Evolutionary conservation across 1,140 invertebrate genomes (phyloP).

Genomic region (Hyphantria cunea): DNA sequence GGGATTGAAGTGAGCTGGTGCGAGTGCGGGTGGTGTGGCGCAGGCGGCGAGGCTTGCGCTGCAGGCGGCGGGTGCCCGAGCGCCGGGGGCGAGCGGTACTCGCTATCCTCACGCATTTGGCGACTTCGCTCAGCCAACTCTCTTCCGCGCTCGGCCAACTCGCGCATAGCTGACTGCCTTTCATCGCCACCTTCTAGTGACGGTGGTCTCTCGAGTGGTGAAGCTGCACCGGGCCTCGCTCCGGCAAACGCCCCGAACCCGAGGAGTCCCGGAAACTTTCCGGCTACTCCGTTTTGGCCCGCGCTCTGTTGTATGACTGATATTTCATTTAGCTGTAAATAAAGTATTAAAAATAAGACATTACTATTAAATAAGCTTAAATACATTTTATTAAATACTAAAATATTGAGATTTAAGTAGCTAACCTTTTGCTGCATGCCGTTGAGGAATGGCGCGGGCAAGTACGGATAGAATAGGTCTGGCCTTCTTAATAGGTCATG

Average conservation of each 20-base stretch:
- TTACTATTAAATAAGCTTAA: not conserved
- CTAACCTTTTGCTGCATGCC: constrained; percentile 92
- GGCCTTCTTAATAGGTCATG: constrained; percentile 92
- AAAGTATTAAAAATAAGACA: not conserved
- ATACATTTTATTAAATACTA: not conserved
- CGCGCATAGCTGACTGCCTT: constrained; percentile 69
- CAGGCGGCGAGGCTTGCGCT: constrained; percentile 74
- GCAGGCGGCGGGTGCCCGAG: constrained; percentile 71
- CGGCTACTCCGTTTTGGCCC: constrained; percentile 81
- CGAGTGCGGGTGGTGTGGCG: constrained; percentile 52
- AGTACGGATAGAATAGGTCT: constrained; percentile 95
- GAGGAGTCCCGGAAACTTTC: constrained; percentile 82
- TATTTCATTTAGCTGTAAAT: constrained; percentile 83
- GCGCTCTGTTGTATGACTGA: constrained; percentile 83
- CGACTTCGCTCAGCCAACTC: constrained; percentile 69
- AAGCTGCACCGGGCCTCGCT: constrained; percentile 69
- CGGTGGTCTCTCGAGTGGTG: constrained; percentile 75
- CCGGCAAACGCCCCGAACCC: constrained; percentile 81
- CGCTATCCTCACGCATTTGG: constrained; percentile 76
- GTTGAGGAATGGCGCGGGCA: constrained; percentile 93
- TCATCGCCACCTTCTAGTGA: constrained; percentile 73
- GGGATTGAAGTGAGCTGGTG: constrained; percentile 66
- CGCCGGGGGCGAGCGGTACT: constrained; percentile 57
- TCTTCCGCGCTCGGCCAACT: constrained; percentile 67
- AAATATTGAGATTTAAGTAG: not conserved